phyloP scores from a whole-genome alignment of 2,113 vertebrate species.

The Rhinopomastus cyanomelas region DNA sequence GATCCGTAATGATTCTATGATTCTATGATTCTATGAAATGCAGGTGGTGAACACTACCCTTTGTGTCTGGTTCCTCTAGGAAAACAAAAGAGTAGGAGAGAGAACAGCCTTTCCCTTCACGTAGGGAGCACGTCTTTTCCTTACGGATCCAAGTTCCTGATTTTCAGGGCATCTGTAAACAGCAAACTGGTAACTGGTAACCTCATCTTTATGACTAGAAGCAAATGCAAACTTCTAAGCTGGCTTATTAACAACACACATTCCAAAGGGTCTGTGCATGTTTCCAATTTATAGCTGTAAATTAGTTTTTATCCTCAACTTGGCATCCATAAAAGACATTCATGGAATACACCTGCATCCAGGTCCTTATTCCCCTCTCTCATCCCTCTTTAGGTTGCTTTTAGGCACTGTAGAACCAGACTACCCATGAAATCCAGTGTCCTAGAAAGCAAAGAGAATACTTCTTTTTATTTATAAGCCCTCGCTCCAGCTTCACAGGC shows the following conservation, averaged over 20 bases:
- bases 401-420: not conserved
- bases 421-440: not conserved
- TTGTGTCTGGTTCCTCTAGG: not conserved
- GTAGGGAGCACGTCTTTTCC: not conserved
- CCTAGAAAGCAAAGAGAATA: not conserved
- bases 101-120: not conserved
- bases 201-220: not conserved
- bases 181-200: not conserved
- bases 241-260: constrained; percentile 31
- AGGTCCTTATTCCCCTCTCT: constrained; percentile 12
- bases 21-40: too few species aligned
- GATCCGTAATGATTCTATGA: too few species aligned
- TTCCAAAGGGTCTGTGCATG: constrained; percentile 28
- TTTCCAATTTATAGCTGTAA: constrained; percentile 62
- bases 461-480: not conserved
- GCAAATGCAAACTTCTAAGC: constrained; percentile 52
- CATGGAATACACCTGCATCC: constrained; percentile 19
- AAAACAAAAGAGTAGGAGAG: not conserved
- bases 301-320: constrained; percentile 52
- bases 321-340: constrained; percentile 25
- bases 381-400: not conserved
- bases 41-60: not conserved
- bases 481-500: not conserved
- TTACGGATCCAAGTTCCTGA: not conserved
- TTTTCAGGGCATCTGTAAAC: not conserved